These are phyloP conservation scores for Cyprinodon brontotheroides DNA, from an alignment of 2,113 vertebrate genomes.

Conservation along the genomic window DNA sequence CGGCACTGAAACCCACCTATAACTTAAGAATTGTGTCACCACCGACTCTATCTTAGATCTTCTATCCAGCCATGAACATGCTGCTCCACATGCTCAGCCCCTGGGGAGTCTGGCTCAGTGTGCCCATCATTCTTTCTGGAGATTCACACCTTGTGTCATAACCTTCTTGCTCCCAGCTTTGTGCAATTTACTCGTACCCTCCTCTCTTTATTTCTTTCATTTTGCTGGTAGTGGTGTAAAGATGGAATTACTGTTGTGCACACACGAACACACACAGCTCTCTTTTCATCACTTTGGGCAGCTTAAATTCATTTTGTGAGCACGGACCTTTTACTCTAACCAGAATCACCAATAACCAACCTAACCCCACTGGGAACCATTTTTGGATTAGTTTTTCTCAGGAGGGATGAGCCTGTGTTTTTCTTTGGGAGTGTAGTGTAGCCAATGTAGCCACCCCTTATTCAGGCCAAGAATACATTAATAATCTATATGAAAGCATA, in stretches of 20 bases:
- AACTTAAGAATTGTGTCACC: constrained; percentile 44
- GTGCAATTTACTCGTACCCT: constrained; percentile 32
- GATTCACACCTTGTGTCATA: constrained; percentile 49
- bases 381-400: neutral
- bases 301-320: neutral
- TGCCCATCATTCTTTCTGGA: constrained; percentile 56
- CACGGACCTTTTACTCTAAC: neutral
- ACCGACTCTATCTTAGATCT: constrained; percentile 55
- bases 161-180: constrained; percentile 44
- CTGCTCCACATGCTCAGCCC: constrained; percentile 49
- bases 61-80: constrained; percentile 51
- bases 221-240: neutral
- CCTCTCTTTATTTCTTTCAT: constrained; percentile 14
- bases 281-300: neutral
- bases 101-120: constrained; percentile 51
- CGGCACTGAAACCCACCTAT: too few species aligned
- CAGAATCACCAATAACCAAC: neutral
- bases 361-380: neutral
- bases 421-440: neutral
- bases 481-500: too few species aligned
- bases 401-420: neutral
- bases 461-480: neutral
- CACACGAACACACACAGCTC: neutral
- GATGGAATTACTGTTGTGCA: constrained; percentile 4
- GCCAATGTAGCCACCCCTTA: neutral